These are phyloP conservation scores for Numenius phaeopus DNA, from an alignment of 2,797 vertebrate species.

Conservation along the genomic window DNA sequence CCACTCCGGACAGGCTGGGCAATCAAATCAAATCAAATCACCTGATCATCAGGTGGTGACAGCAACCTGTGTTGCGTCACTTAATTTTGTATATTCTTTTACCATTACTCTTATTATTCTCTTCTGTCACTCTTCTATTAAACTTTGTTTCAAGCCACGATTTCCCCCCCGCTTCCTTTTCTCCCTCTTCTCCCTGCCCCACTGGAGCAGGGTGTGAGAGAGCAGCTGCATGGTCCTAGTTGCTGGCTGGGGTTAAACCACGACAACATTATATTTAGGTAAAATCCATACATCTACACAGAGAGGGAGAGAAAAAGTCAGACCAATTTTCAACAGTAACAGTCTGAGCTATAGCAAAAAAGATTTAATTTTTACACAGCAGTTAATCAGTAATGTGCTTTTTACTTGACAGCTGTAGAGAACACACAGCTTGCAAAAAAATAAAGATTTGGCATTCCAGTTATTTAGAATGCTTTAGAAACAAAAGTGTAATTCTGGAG, in stretches of 20 bases:
- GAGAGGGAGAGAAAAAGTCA: neutral
- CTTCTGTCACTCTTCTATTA: neutral
- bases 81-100: neutral
- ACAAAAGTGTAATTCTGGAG: neutral
- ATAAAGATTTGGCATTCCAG: neutral
- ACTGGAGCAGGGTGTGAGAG: neutral
- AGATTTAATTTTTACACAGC: neutral
- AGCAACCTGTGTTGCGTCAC: neutral
- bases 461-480: neutral
- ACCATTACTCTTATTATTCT: neutral
- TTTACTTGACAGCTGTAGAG: neutral
- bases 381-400: neutral
- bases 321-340: neutral
- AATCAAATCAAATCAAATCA: neutral
- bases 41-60: neutral
- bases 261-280: neutral
- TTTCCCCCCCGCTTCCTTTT: neutral
- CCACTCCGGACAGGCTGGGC: too few relatives aligned
- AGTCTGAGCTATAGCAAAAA: neutral
- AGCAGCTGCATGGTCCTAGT: neutral
- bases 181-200: neutral
- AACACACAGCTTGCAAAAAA: neutral
- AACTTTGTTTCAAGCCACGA: neutral
- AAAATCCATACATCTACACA: neutral
- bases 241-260: neutral